Evolutionary conservation across 2,113 vertebrate species (phyloP).

Genomic region (Channa argus): DNA sequence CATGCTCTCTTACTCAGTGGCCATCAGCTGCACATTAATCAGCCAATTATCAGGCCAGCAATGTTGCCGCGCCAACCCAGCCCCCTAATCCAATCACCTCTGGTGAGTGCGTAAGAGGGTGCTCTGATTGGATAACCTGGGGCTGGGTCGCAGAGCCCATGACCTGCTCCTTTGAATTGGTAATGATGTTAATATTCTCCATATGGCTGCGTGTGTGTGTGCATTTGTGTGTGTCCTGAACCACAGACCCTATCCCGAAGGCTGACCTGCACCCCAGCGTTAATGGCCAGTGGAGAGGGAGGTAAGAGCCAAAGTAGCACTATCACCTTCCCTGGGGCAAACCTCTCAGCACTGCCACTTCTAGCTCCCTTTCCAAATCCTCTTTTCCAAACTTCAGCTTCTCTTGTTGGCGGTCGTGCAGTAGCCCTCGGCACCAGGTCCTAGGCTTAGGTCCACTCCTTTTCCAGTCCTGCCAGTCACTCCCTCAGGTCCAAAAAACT

Average conservation of each 20-base stretch:
- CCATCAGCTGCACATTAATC: slow-evolving; percentile 73
- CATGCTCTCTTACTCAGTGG: slow-evolving; percentile 27
- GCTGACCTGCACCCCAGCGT: slow-evolving; percentile 42
- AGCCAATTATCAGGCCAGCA: slow-evolving; percentile 71
- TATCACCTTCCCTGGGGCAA: slow-evolving; percentile 63
- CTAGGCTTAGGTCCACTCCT: slow-evolving; percentile 19
- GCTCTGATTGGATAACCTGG: slow-evolving; percentile 77
- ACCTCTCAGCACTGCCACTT: slow-evolving; percentile 42
- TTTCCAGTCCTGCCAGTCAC: slow-evolving; percentile 10
- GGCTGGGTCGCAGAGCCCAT: slow-evolving; percentile 65
- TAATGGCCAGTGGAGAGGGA: slow-evolving; percentile 64
- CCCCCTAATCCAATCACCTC: slow-evolving; percentile 78
- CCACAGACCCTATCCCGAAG: slow-evolving; percentile 41
- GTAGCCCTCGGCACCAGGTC: slow-evolving; percentile 31
- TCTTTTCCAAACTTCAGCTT: slow-evolving; percentile 26
- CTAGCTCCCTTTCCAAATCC: slow-evolving; percentile 48
- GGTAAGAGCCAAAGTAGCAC: slow-evolving; percentile 58
- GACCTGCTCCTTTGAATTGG: slow-evolving; percentile 78
- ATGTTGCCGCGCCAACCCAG: slow-evolving; percentile 43
- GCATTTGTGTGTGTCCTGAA: slow-evolving; percentile 36
- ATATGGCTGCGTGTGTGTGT: slow-evolving; percentile 62
- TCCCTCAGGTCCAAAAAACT: slow-evolving; percentile 17
- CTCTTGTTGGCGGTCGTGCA: slow-evolving; percentile 33
- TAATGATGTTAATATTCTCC: slow-evolving; percentile 80
- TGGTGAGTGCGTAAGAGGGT: slow-evolving; percentile 55